Evolutionary conservation across 2,888 invertebrate species (phyloP).

Genomic region (Eupithecia insigniata): DNA sequence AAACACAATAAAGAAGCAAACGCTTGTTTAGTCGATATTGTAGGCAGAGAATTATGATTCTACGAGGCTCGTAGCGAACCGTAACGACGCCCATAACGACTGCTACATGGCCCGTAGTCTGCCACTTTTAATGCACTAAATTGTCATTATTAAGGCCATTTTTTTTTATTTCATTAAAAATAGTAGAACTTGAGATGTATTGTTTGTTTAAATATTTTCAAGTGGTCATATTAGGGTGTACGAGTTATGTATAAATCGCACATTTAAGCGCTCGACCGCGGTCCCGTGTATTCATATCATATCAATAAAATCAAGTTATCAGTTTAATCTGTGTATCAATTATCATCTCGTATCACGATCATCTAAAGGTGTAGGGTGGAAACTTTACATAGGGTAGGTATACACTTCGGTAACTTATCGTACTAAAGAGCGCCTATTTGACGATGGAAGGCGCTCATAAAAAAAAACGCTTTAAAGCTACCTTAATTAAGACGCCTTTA

Average conservation of each 20-base stretch:
- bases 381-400: too few relatives aligned
- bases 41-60: constrained; percentile 34
- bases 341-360: too few relatives aligned
- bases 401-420: not conserved
- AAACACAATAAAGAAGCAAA: constrained; percentile 8
- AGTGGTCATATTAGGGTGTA: not conserved
- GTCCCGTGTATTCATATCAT: too few relatives aligned
- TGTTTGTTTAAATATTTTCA: not conserved
- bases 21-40: constrained; percentile 22
- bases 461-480: not conserved
- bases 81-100: constrained; percentile 39
- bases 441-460: not conserved
- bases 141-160: constrained; percentile 27
- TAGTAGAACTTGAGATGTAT: not conserved
- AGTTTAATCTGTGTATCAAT: too few relatives aligned
- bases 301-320: too few relatives aligned
- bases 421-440: not conserved
- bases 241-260: too few relatives aligned
- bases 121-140: constrained; percentile 36
- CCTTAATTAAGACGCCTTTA: not conserved
- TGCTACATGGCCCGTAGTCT: constrained; percentile 39
- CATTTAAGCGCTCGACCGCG: too few relatives aligned
- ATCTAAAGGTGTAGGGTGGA: too few relatives aligned
- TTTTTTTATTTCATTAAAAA: constrained; percentile 11
- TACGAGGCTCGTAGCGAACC: constrained; percentile 40